phyloP scores from a whole-genome alignment of 2,113 vertebrate genomes.

The Clarias magur region DNA sequence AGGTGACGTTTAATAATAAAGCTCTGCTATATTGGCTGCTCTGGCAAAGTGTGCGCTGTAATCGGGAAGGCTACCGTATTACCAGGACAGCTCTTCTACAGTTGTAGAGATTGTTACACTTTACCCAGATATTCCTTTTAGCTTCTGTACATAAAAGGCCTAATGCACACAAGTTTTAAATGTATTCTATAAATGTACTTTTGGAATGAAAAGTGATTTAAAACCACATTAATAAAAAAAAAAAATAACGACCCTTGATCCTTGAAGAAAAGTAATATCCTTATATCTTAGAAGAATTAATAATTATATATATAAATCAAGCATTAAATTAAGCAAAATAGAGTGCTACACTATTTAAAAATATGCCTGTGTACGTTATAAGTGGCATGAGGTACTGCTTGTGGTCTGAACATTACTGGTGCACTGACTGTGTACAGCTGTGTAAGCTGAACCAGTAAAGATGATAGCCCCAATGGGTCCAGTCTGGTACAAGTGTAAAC shows the following conservation, averaged over 20 bases:
- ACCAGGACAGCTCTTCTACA: slow-evolving; percentile 59
- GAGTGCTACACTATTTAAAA: not conserved
- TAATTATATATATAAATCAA: not conserved
- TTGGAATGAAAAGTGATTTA: not conserved
- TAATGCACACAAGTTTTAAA: not conserved
- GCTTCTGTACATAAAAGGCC: not conserved
- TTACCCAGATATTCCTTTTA: slow-evolving; percentile 52
- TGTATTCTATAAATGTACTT: not conserved
- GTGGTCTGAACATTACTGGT: not conserved
- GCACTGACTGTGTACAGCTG: not conserved
- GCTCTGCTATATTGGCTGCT: slow-evolving; percentile 81
- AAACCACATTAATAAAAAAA: not conserved
- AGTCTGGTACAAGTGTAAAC: not conserved
- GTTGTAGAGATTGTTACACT: slow-evolving; percentile 53
- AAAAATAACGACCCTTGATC: not conserved
- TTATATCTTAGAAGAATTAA: not conserved
- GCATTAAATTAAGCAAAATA: not conserved
- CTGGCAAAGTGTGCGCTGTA: slow-evolving; percentile 66
- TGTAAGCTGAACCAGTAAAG: slow-evolving; percentile 15
- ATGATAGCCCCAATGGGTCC: slow-evolving; percentile 14
- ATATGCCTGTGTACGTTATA: not conserved
- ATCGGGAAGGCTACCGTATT: slow-evolving; percentile 48
- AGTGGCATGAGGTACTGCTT: not conserved
- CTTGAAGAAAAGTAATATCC: not conserved
- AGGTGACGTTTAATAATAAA: slow-evolving; percentile 65